Base-by-base conservation (phyloP, 2,113 vertebrate species). In the Clupea harengus region DNA sequence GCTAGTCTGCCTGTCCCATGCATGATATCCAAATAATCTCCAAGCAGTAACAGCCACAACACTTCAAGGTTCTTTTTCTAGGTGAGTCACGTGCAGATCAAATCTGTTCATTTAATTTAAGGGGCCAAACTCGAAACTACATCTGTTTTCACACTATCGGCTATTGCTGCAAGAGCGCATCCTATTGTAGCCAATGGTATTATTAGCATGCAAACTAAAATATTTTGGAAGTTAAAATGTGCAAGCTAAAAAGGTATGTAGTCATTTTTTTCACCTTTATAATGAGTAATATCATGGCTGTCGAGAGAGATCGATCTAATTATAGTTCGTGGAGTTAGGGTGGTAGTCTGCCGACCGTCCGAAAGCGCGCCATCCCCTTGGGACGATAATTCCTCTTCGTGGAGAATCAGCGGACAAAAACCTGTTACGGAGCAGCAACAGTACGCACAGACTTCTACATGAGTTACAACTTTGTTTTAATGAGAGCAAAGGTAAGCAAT, bases 401-500 rank as follows among this genome's bases (percentile, higher is more conserved):
- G 39, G 72, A 32, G 32, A 78, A 78, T 39, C 72, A 39, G 25
- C 72, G 28, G 10, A 78, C 72, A 13, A 78, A 17, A 32, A 39
- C 13, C 28, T 78, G 10, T 78, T 15, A 11, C 44, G 72, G 32
- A 78, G 72, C 32, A 78, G 72, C 72, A 39, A 39, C 25, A 13
- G 72, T 5, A 15, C 72, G 72, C 72, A 15, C 32, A 39, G 28
- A 39, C 72, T 39, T 28, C 64, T 67, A 78, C 32, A 78, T 78
- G 72, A 78, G 72, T 78, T 78, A 39, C 32, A 78, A 17, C 25
- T 78, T 39, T 4, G 28, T 78, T 39, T 78, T 78, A 78, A 78
- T 78, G 72, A 78, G 72, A 78, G 72, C 3, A 78, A 78, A 78
- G 72, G 72, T 78, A 78, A 78, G 72, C 4, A 32, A 78, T 78